These are phyloP conservation scores for Pyrocephalus nanus DNA, from an alignment of 2,797 vertebrate genomes.

Conservation along the genomic window DNA sequence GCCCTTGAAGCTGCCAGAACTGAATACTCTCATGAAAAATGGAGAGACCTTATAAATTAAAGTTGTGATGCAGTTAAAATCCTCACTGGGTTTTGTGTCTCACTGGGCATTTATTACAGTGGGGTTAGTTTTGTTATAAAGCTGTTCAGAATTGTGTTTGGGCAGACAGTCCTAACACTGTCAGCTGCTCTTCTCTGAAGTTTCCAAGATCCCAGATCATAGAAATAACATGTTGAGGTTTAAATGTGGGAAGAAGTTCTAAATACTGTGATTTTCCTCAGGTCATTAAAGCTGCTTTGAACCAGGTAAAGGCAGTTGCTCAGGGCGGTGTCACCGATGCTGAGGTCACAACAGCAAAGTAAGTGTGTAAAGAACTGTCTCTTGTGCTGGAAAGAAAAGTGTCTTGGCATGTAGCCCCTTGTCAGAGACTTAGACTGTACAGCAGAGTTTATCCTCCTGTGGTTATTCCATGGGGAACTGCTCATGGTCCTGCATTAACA, in stretches of 20 bases:
- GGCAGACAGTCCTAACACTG: background rate
- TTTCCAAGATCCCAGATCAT: background rate
- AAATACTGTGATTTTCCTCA: conserved; percentile 48
- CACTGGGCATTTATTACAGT: background rate
- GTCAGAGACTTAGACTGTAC: background rate
- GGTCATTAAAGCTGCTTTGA: conserved; percentile 90
- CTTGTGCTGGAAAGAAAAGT: background rate
- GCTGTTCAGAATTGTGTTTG: background rate
- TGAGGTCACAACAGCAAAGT: conserved; percentile 91
- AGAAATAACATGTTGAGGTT: background rate
- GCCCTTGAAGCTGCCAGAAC: background rate
- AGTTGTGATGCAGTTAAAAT: background rate
- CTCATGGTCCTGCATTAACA: background rate
- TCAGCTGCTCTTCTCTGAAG: background rate
- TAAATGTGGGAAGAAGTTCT: background rate
- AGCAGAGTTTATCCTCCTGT: background rate
- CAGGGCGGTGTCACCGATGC: conserved; percentile 83
- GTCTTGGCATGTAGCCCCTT: background rate
- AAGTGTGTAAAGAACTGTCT: conserved; percentile 61
- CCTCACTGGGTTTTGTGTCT: background rate
- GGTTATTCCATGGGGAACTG: background rate
- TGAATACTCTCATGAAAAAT: background rate
- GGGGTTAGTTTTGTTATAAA: background rate
- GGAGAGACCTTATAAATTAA: background rate
- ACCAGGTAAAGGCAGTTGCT: conserved; percentile 85